Percentiles rank a stretch among this genome's conserved stretches.
Conservation (phyloP, 37 sponge, comb jelly and placozoan genomes). For the Eunapius fragilis region DNA sequence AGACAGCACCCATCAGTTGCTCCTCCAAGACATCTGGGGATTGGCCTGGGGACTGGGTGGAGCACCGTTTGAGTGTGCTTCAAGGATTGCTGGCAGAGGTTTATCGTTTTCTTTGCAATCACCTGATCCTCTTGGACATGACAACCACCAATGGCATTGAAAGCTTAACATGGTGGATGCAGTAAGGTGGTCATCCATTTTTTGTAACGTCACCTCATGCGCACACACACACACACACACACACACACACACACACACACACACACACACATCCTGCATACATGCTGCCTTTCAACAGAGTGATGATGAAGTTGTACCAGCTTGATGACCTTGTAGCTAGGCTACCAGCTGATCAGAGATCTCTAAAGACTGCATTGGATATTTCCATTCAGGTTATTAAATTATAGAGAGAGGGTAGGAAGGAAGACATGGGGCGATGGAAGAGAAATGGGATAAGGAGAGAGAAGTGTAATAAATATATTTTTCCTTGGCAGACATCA, state of each 20-base stretch:
- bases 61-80: background rate
- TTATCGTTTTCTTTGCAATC: background rate
- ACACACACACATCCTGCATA: too few species aligned
- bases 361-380: background rate
- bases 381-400: background rate
- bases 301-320: background rate
- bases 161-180: background rate
- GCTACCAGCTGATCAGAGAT: background rate
- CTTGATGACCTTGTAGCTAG: background rate
- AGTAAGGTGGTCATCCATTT: background rate
- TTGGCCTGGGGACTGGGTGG: background rate
- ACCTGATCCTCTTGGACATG: background rate
- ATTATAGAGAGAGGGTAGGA: background rate
- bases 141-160: background rate
- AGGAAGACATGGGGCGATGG: too few species aligned
- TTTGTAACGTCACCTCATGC: background rate
- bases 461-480: too few species aligned
- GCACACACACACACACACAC: too few species aligned
- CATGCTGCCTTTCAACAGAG: background rate
- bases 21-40: background rate
- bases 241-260: too few species aligned
- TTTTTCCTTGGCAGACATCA: background rate
- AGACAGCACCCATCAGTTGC: background rate
- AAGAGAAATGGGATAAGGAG: too few species aligned
- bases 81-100: background rate